phyloP scores from a whole-genome alignment of 2,797 vertebrate genomes.

The Pangasius macronema region DNA sequence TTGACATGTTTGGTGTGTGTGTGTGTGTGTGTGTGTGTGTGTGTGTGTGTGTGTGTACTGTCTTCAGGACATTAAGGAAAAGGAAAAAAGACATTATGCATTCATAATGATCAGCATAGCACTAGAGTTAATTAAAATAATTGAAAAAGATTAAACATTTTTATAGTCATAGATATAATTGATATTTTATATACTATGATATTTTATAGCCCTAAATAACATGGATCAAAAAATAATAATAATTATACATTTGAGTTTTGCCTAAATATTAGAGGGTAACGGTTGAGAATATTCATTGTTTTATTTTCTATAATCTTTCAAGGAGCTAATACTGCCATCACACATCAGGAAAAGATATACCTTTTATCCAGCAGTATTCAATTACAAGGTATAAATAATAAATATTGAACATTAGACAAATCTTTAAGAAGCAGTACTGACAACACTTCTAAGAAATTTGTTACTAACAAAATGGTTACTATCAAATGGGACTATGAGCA shows the following conservation, averaged over 20 bases:
- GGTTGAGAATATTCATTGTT: not conserved
- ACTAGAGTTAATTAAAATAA: slow-evolving; percentile 29
- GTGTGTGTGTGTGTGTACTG: slow-evolving; percentile 20
- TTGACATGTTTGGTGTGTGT: not conserved
- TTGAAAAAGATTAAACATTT: slow-evolving; percentile 10
- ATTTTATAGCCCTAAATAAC: slow-evolving; percentile 20
- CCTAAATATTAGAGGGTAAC: not conserved
- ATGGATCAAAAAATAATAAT: not conserved
- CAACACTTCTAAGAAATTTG: not conserved
- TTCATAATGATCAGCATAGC: slow-evolving; percentile 11
- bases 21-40: slow-evolving; percentile 11
- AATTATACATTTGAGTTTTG: not conserved
- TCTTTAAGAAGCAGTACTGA: not conserved
- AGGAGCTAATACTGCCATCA: not conserved
- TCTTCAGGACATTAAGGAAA: slow-evolving; percentile 21
- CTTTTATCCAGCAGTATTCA: not conserved
- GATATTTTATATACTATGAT: not conserved
- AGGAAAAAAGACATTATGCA: slow-evolving; percentile 45
- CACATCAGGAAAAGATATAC: not conserved
- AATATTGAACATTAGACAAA: not conserved
- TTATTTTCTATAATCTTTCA: not conserved
- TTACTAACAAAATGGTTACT: too few relatives aligned
- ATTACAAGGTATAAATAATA: not conserved
- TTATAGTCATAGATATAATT: not conserved
- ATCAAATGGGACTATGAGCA: not conserved